These are phyloP conservation scores for Campoletis raptor DNA, from an alignment of 2,888 invertebrate species.

Conservation along the genomic window DNA sequence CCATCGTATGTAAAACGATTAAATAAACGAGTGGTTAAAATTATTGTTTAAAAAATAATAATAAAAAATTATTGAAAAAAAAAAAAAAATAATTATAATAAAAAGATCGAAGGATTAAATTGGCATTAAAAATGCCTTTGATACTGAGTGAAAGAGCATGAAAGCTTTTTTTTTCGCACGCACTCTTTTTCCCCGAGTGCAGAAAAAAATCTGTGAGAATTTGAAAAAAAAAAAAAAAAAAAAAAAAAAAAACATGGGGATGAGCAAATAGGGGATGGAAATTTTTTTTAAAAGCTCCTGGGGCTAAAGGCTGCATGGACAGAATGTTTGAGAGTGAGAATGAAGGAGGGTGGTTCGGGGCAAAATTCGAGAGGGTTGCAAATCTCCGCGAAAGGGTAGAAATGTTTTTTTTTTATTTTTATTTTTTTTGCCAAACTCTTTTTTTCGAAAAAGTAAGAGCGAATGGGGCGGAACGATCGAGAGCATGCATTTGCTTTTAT, in stretches of 20 bases:
- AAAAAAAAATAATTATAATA: slow-evolving; percentile 10
- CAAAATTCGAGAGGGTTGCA: not conserved
- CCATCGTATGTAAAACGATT: slow-evolving; percentile 84
- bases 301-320: not conserved
- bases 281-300: slow-evolving; percentile 1
- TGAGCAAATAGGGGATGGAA: not conserved
- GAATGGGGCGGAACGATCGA: slow-evolving; percentile 47
- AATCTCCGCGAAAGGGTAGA: not conserved
- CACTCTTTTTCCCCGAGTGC: slow-evolving; percentile 11
- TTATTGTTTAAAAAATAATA: slow-evolving; percentile 84
- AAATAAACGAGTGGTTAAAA: slow-evolving; percentile 84
- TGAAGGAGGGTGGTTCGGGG: not conserved
- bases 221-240: not conserved
- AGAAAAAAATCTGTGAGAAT: slow-evolving; percentile 9
- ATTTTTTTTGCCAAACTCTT: not conserved
- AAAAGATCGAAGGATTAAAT: slow-evolving; percentile 17
- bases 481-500: slow-evolving; percentile 62
- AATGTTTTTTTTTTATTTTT: not conserved
- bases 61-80: slow-evolving; percentile 59
- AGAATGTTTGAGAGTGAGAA: not conserved
- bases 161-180: slow-evolving; percentile 13
- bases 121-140: not conserved
- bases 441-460: slow-evolving; percentile 14
- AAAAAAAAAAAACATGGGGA: slow-evolving; percentile 2
- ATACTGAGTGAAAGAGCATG: not conserved